A percentile compares a stretch with the other conserved stretches of the same genome.
Evolutionary conservation across 2,797 vertebrate species (phyloP).

Genomic region (Sebastes itinus): DNA sequence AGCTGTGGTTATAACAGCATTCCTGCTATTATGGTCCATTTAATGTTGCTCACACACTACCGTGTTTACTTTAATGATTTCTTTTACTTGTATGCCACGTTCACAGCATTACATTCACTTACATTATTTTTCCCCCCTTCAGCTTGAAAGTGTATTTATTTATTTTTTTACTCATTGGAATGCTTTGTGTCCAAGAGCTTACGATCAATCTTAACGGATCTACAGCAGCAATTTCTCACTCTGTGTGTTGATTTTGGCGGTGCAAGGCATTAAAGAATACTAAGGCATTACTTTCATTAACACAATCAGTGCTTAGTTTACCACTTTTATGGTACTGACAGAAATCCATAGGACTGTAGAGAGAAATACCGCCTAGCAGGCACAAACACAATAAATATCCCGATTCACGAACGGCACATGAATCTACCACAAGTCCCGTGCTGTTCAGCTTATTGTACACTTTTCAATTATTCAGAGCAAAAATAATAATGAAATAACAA

Average conservation of each 20-base stretch:
- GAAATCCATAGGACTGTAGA: neutral
- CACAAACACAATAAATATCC: neutral
- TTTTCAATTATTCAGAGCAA: neutral
- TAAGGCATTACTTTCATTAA: neutral
- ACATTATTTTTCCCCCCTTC: no score
- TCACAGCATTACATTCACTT: neutral
- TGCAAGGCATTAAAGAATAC: neutral
- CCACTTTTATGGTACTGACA: neutral
- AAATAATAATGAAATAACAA: neutral
- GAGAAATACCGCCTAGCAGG: neutral
- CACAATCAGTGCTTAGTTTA: neutral
- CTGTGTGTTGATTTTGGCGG: neutral
- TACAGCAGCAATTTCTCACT: neutral
- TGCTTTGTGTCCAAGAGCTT: neutral
- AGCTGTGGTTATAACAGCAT: constrained; percentile 4
- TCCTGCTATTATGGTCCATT: constrained; percentile 2
- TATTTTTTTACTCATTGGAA: neutral
- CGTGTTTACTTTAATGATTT: constrained; percentile 23
- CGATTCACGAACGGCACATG: neutral
- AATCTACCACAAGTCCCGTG: neutral
- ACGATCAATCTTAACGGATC: neutral
- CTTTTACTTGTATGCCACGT: neutral
- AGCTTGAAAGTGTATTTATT: neutral
- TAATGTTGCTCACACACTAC: neutral
- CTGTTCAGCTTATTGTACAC: neutral